Base-by-base conservation (phyloP, 2,797 vertebrate genomes). In the Phylloscopus collybita region DNA sequence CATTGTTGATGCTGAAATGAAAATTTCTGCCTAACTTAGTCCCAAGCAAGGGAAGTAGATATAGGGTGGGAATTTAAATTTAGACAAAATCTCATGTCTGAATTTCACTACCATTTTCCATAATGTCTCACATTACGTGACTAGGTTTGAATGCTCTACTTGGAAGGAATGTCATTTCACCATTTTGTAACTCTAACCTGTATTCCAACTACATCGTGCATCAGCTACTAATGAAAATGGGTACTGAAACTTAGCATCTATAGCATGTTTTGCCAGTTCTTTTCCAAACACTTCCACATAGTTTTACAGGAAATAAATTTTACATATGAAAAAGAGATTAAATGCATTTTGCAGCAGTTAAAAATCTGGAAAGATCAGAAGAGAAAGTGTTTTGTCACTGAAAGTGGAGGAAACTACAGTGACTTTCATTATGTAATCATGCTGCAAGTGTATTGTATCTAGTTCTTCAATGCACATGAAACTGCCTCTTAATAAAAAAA, bases 401-500 rank as follows among this genome's bases (percentile, higher is more conserved):
- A 42, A 80, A 86, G 12, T 16, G 8, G 5, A 57, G 14, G 32
- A 61, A 67, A 61, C 6, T 38, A 5, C 26, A 54, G 56, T 72
- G 32, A 32, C 11, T 12, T 57, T 49, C 9, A 11, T 79, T 66
- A 18, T 47, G 49, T 65, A 62, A 70, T 88, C 44, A 40, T 29
- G 12, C 34, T 57, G 6, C 4, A 2, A 1, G 2, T 51, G 29
- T 11, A 4, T 40, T 22, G 2, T 23, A 57, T 65, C 40, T 34
- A 19, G 22, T 16, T 34, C 38, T 29, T 30, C 32, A 73, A 25
- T 25, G 34, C 5, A 21, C 11, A 26, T 20, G 18, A 23, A 66
- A 51, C 26, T 88, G 16, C 21, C n/a, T 74, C 75, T 47, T 42
- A 80, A n/a, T 34, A 50, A 73, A 32, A 64, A 92, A 95, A 60